Evolutionary conservation across 2,888 invertebrate species (phyloP), one percentile per base, ranked within the genome.

Genomic region (Drosophila flavopinicola): DNA sequence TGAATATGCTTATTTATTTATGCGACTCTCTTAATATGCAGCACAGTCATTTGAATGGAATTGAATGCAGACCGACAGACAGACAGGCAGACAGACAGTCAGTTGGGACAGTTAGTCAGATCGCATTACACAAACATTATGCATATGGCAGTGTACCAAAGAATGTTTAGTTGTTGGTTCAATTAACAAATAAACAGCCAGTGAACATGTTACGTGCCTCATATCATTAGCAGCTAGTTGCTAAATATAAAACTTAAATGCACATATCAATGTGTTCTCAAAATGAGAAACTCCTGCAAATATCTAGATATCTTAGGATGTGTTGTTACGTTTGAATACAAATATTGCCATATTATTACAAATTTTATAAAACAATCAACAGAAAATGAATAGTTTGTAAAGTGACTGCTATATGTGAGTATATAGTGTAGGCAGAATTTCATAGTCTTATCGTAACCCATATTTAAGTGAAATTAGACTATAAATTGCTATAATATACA

Each of bases 1-100:
- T 80, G 83, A 80, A 83, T 85, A 85, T 74, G 76, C 71, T 85
- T 80, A 80, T 85, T 85, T 80, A 80, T 85, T 80, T 85, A 80
- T 85, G 84, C 70, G 63, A 59, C 85, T 76, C 63, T 68, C 74
- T 80, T 83, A 78, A 85, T 79, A 79, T 79, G 85, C 79, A 85
- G 73, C 73, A 65, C 79, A 73, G 53, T 41, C 60, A 41, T 54
- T 42, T 56, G 48, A 44, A 48, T 70, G 70, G 80, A 80, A 80
- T 74, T 74, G 78, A 77, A 80, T 78, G 41, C 29, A 29, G 20
- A 13, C 29, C 48, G 11, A 11, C 38, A 15, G 41, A 23, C 45
- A 24, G 13, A 11, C 20, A 54, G 23, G 29, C 48, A 44, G 39
- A 29, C 13, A 39, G 24, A 27, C 23, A 24, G 30, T 9, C 20